Conservation (phyloP, 2,888 invertebrate genomes). For the Nephrotoma guestfalica region DNA sequence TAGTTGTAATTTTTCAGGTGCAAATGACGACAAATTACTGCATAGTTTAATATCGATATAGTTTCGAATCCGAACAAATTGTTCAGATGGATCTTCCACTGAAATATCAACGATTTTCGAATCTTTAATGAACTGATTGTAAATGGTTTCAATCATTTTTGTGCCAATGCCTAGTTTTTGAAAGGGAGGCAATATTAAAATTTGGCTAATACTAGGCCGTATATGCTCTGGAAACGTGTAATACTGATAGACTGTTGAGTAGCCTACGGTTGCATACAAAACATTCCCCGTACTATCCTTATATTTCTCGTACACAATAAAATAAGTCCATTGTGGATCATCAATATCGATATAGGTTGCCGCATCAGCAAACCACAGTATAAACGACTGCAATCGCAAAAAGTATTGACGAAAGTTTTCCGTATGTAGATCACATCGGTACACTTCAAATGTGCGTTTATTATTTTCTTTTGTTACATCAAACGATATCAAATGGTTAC, state of each 20-base stretch:
- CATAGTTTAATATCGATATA: slow-evolving; percentile 73
- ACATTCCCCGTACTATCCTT: slow-evolving; percentile 39
- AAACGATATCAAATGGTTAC: slow-evolving; percentile 39
- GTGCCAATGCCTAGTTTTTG: slow-evolving; percentile 76
- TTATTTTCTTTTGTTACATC: not conserved
- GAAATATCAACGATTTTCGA: slow-evolving; percentile 42
- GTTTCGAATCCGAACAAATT: slow-evolving; percentile 81
- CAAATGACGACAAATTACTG: slow-evolving; percentile 50
- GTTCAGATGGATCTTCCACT: slow-evolving; percentile 90
- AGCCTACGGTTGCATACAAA: slow-evolving; percentile 68
- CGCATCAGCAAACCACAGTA: slow-evolving; percentile 93
- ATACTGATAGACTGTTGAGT: slow-evolving; percentile 85
- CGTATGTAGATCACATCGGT: slow-evolving; percentile 52
- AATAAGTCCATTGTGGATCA: slow-evolving; percentile 85
- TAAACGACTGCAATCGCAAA: slow-evolving; percentile 72
- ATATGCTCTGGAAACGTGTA: slow-evolving; percentile 81
- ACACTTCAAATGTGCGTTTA: slow-evolving; percentile 59
- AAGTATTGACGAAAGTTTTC: slow-evolving; percentile 68
- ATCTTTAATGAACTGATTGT: slow-evolving; percentile 37
- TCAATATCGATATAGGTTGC: slow-evolving; percentile 86
- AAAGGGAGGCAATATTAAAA: slow-evolving; percentile 84
- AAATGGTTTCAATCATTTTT: slow-evolving; percentile 42
- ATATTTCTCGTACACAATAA: slow-evolving; percentile 63
- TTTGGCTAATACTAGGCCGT: slow-evolving; percentile 84
- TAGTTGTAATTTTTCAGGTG: slow-evolving; percentile 43